Evolutionary conservation across 2,797 vertebrate genomes (phyloP), one percentile per base, ranked within the genome.

Genomic region (Rachycentron canadum): DNA sequence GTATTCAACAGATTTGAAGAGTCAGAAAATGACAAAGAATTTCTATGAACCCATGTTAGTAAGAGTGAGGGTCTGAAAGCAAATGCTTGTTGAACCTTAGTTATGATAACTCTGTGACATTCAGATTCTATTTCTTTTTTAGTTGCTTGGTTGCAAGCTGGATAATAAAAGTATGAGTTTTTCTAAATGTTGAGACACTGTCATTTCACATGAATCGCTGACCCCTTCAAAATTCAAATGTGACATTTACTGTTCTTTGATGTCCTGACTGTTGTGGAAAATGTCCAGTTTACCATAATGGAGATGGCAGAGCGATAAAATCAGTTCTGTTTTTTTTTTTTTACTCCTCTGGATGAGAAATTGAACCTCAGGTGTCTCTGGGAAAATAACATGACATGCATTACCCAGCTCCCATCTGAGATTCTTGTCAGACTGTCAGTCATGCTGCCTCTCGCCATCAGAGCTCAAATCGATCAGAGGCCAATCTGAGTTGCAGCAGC

Each of bases 401-500:
- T 92, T 90, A 91, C 82, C 90, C 82, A 83, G 86, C 88, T 86
- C 74, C 84, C 38, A 70, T 82, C 90, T 83, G 80, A 91, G 90
- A 91, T 93, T 82, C 88, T 91, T 92, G 88, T 93, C 90, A 73
- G 89, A 28, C 90, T 86, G 90, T 93, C 94, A 94, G 93, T 93
- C 93, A 92, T 82, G 86, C 82, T 91, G 95, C 93, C 94, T 89
- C 81, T 92, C 83, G 82, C 90, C 92, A 95, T 96, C 93, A 83
- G 88, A 86, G 89, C 92, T 88, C 91, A 84, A 93, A 96, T 96
- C 94, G 90, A 96, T 97, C 95, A 96, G 92, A 84, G 88, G 73
- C 87, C 84, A 65, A 87, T 90, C 85, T 73, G 85, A 91, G 86
- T 82, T 69, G 85, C 73, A 84, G 86, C 73, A 88, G 88, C 83